A percentile compares a stretch with the other conserved stretches of the same genome.
Evolutionary conservation across 2,113 vertebrate species (phyloP).

Genomic region (Uropsilus gracilis): DNA sequence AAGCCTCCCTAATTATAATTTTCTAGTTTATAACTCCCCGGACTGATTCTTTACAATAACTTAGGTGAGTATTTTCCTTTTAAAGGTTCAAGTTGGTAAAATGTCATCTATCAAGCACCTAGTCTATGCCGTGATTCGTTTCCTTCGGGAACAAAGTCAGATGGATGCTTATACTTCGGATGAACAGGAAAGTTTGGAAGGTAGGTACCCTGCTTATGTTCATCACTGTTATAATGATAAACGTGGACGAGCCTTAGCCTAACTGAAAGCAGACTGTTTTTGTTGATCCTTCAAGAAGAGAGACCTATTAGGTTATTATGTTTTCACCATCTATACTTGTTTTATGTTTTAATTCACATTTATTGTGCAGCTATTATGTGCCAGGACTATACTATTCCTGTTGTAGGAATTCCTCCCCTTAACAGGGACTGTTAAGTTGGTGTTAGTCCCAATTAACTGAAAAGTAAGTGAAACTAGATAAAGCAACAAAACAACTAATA

Average conservation of each 20-base stretch:
- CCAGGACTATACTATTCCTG: conserved; percentile 9
- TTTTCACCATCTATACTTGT: conserved; percentile 38
- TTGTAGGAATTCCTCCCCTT: conserved; percentile 19
- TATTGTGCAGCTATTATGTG: not conserved
- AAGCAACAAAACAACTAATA: not conserved
- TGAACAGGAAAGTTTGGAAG: conserved; percentile 99
- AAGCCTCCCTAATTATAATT: not conserved
- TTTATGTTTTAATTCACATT: conserved; percentile 28
- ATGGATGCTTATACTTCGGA: conserved; percentile 93
- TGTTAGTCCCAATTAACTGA: not conserved
- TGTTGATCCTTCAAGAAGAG: conserved; percentile 35
- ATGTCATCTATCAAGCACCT: conserved; percentile 97
- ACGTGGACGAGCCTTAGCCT: not conserved
- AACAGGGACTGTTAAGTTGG: not conserved
- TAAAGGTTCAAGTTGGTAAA: conserved; percentile 75
- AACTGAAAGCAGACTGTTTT: conserved; percentile 30
- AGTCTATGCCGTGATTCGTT: conserved; percentile 96
- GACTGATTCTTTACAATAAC: conserved; percentile 43
- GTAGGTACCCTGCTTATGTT: conserved; percentile 81
- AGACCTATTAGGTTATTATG: not conserved
- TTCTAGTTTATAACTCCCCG: conserved; percentile 16
- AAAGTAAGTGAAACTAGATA: not conserved
- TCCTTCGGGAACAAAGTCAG: conserved; percentile 96
- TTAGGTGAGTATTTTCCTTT: conserved; percentile 66
- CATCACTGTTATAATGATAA: conserved; percentile 25